Percentiles rank a stretch among this genome's conserved stretches.
Conservation (phyloP, 2,888 invertebrate species). For the Lithophane semibrunnea region DNA sequence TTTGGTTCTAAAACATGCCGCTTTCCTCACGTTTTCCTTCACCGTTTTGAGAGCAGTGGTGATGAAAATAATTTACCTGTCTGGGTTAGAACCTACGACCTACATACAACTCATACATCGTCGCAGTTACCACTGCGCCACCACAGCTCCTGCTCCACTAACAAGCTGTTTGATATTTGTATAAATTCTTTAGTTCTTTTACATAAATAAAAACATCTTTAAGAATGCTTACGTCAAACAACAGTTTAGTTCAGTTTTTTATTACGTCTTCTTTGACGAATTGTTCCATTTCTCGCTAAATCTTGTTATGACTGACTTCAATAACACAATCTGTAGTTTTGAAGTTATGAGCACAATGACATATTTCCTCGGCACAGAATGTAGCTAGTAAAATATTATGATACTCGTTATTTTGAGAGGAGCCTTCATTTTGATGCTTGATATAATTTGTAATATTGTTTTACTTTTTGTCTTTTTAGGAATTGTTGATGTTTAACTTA, state of each 20-base stretch:
- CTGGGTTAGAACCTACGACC: too few relatives aligned
- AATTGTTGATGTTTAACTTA: not conserved
- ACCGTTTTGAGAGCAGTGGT: too few relatives aligned
- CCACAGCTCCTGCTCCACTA: too few relatives aligned
- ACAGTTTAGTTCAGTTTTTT: too few relatives aligned
- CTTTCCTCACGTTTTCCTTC: too few relatives aligned
- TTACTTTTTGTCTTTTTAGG: slow-evolving; percentile 1
- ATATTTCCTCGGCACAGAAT: slow-evolving; percentile 48
- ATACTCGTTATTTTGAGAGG: slow-evolving; percentile 8
- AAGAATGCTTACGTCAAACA: slow-evolving; percentile 7
- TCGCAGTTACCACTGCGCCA: too few relatives aligned
- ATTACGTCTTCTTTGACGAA: slow-evolving; percentile 20
- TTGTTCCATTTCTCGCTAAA: slow-evolving; percentile 37
- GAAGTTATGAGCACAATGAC: slow-evolving; percentile 48
- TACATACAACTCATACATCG: too few relatives aligned
- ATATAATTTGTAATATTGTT: slow-evolving; percentile 16
- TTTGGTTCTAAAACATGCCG: too few relatives aligned
- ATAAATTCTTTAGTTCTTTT: not conserved
- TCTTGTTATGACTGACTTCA: slow-evolving; percentile 47
- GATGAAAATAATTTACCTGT: too few relatives aligned
- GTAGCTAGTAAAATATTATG: slow-evolving; percentile 44
- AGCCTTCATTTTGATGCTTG: slow-evolving; percentile 8
- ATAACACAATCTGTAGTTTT: slow-evolving; percentile 47
- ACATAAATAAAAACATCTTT: not conserved
- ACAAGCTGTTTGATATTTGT: not conserved